Base-by-base conservation (phyloP, 1,140 invertebrate genomes). In the Macrostomum lignano region DNA sequence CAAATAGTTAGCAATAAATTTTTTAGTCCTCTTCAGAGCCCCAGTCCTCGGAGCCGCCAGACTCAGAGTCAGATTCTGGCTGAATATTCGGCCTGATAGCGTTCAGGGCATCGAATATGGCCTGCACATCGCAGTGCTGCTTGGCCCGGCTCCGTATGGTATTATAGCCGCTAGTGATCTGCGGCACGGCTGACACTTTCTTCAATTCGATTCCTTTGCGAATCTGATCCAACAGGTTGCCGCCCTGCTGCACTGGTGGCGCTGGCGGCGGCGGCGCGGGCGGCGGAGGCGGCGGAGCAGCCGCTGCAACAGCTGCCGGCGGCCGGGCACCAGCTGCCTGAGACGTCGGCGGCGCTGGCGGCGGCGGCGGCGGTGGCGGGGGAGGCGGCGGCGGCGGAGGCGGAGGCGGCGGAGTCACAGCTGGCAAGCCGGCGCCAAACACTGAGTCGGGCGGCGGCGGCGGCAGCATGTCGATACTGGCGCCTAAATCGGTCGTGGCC, bases 171-270 rank as follows among this genome's bases (percentile, higher is more conserved):
- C n/a, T n/a, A n/a, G n/a, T n/a, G n/a, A n/a, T n/a, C n/a, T n/a
- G n/a, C n/a, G n/a, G n/a, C n/a, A n/a, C n/a, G n/a, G n/a, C n/a
- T n/a, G n/a, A n/a, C n/a, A 28, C 26, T 28, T 28, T 28, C 9
- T 17, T 28, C 26, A 28, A 28, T 9, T 28, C 14, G 15, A 28
- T 28, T 5, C 26, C 26, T 7, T 28, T 28, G 26, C 26, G 26
- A 28, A 28, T 28, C 5, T 14, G 14, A 14, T 14, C 19, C 19
- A 28, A 28, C 7, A 28, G 26, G 9, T 28, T 17, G 3, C 15
- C 7, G 15, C 19, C 19, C 9, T 28, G 26, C 9, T 14, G 26
- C 3, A 17, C 14, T 9, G 26, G 26, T 3, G 26, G 26, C 9
- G 19, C 9, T 5, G 26, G 19, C 19, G 26, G 26, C 5, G 26